A percentile compares a stretch with the other conserved stretches of the same genome.
Conservation (phyloP, 64 coral and sea anemone species). For the Cladopsammia gracilis region DNA sequence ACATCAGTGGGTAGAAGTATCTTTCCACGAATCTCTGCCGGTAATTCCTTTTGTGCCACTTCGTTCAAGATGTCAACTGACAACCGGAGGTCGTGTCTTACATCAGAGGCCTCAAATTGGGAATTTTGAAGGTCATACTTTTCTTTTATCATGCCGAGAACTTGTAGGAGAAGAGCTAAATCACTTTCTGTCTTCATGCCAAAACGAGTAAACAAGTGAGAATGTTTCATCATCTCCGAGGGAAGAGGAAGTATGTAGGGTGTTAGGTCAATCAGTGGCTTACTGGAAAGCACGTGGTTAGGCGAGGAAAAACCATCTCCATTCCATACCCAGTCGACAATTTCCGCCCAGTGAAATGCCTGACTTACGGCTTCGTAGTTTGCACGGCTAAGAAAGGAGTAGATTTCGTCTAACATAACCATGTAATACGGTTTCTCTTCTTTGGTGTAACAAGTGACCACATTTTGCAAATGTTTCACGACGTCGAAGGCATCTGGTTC, state of each 20-base stretch:
- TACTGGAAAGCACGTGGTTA: slow-evolving; percentile 48
- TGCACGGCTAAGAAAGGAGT: slow-evolving; percentile 8
- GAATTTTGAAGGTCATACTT: slow-evolving; percentile 28
- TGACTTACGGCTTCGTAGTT: neutral
- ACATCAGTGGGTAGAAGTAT: slow-evolving; percentile 80
- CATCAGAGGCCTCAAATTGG: neutral
- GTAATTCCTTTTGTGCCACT: slow-evolving; percentile 27
- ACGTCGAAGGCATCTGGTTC: slow-evolving; percentile 54
- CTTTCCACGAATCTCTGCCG: neutral
- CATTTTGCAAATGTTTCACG: slow-evolving; percentile 61
- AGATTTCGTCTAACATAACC: slow-evolving; percentile 33
- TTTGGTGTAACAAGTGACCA: slow-evolving; percentile 41
- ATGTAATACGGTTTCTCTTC: slow-evolving; percentile 77
- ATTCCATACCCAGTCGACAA: slow-evolving; percentile 91
- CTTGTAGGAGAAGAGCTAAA: slow-evolving; percentile 64
- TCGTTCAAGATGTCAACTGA: slow-evolving; percentile 82
- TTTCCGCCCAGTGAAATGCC: neutral
- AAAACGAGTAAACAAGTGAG: slow-evolving; percentile 31
- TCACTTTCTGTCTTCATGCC: slow-evolving; percentile 71
- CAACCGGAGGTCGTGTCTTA: slow-evolving; percentile 76
- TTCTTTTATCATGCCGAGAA: slow-evolving; percentile 77
- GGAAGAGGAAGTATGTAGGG: slow-evolving; percentile 75
- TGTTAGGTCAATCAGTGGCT: slow-evolving; percentile 56
- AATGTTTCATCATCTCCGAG: slow-evolving; percentile 49
- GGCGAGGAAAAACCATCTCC: slow-evolving; percentile 87